Base-by-base conservation (phyloP, 2,797 vertebrate genomes). In the Phrynocephalus vlangalii region DNA sequence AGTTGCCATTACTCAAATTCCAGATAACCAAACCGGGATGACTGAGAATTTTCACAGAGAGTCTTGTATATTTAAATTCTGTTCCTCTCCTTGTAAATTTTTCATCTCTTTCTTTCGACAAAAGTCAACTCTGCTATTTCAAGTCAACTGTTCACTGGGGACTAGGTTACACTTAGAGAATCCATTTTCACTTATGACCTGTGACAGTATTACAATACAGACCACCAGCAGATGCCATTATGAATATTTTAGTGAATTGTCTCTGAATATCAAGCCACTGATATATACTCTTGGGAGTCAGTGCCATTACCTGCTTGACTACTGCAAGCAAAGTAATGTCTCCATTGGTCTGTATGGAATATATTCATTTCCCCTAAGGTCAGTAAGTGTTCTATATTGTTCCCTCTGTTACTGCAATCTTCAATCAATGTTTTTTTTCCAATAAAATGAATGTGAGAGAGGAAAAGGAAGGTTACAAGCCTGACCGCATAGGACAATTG, bases 211-310 rank as follows among this genome's bases (percentile, higher is more conserved):
- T 95, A 89, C 92, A 88, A 91, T 81, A 76, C 84, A 90, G 89
- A 67, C 93, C 92, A 92, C 91, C n/a, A 78, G 92, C 93, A 91
- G 86, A 88, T 93, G 93, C 89, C 82, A 91, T 93, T 92, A 96
- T 95, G 94, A 96, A 96, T 95, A 96, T 95, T 95, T 96, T 91
- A 95, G 86, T 84, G 91, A 94, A 91, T 87, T 90, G 84, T 92
- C 91, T 91, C 91, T 89, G 90, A 94, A 95, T 93, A 94, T 92
- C 86, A 94, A 92, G 92, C 91, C 90, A 92, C 92, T 89, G 91
- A 89, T 52, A 63, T 88, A 93, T 88, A 90, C 93, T 93, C 92
- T 90, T 0, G 33, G 85, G 92, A 86, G 79, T 82, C 91, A 91
- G 87, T 85, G 94, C 88, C 87, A 87, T 87, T 94, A 85, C 86